phyloP scores from a whole-genome alignment of 2,113 vertebrate genomes.

The Lamprotornis superbus region DNA sequence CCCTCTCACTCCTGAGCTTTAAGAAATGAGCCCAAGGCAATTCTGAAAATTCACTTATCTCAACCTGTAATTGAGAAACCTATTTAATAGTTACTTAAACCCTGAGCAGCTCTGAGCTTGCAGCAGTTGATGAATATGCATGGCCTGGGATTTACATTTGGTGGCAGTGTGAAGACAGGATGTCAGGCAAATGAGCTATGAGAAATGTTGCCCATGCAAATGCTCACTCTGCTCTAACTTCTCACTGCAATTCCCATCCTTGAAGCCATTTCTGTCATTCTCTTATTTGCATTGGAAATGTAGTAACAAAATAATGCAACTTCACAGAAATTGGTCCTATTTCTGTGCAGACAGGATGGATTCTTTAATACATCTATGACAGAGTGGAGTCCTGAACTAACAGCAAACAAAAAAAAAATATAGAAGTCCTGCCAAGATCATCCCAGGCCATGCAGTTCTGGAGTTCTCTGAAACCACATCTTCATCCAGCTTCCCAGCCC shows the following conservation, averaged over 20 bases:
- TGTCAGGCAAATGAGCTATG: constrained; percentile 42
- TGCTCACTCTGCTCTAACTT: background rate
- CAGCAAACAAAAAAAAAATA: background rate
- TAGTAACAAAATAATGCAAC: background rate
- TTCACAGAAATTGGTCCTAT: background rate
- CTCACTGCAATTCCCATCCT: background rate
- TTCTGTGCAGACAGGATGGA: background rate
- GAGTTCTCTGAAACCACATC: background rate
- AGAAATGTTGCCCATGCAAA: constrained; percentile 46
- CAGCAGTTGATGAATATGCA: constrained; percentile 34
- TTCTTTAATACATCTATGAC: background rate
- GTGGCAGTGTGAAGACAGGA: background rate
- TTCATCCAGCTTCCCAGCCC: background rate
- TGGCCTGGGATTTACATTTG: background rate
- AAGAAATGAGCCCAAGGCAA: background rate
- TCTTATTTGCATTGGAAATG: constrained; percentile 48
- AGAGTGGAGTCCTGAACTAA: background rate
- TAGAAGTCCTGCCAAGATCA: background rate
- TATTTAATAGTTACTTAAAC: constrained; percentile 9
- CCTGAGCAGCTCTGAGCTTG: background rate
- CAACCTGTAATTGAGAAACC: background rate
- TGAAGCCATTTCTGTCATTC: background rate
- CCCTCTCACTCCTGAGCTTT: background rate
- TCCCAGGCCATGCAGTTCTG: background rate
- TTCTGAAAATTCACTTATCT: background rate